These are phyloP conservation scores for Cephus sareptanus DNA, from an alignment of 2,888 invertebrate genomes.

Conservation along the genomic window DNA sequence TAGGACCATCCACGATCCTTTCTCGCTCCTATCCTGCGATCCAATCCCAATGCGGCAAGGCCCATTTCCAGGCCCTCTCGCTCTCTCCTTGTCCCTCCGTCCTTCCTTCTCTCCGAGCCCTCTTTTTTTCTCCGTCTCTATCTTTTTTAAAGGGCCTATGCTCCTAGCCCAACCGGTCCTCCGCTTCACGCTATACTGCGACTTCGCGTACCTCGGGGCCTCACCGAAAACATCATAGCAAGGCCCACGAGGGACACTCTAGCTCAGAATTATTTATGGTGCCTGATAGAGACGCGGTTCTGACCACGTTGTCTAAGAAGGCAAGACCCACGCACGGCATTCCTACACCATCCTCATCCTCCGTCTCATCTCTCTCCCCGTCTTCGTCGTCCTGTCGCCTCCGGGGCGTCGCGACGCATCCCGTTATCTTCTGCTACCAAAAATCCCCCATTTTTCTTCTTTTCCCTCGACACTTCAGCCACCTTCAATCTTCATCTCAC, in stretches of 20 bases:
- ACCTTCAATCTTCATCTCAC: not conserved
- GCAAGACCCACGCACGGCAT: slow-evolving; percentile 61
- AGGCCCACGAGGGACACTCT: slow-evolving; percentile 32
- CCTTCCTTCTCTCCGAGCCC: not conserved
- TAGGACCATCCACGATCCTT: not conserved
- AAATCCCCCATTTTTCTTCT: not conserved
- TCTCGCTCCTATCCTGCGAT: not conserved
- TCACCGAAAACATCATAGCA: slow-evolving; percentile 31
- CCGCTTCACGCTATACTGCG: slow-evolving; percentile 11
- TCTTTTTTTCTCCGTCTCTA: not conserved
- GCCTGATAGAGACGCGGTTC: slow-evolving; percentile 64
- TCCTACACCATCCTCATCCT: slow-evolving; percentile 47
- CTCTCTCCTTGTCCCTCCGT: not conserved
- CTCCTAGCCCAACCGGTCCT: slow-evolving; percentile 37
- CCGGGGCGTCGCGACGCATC: slow-evolving; percentile 2
- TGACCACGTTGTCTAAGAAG: slow-evolving; percentile 58
- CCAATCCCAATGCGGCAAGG: slow-evolving; percentile 1
- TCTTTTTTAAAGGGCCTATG: slow-evolving; percentile 10
- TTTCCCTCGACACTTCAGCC: not conserved
- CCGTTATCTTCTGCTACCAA: not conserved
- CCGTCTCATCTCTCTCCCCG: slow-evolving; percentile 30
- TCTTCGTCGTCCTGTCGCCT: slow-evolving; percentile 31
- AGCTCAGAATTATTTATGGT: slow-evolving; percentile 63
- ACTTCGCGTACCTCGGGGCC: slow-evolving; percentile 8
- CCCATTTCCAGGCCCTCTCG: not conserved